Evolutionary conservation across 2,888 invertebrate genomes (phyloP).

Genomic region (Drosophila nr. fundita): DNA sequence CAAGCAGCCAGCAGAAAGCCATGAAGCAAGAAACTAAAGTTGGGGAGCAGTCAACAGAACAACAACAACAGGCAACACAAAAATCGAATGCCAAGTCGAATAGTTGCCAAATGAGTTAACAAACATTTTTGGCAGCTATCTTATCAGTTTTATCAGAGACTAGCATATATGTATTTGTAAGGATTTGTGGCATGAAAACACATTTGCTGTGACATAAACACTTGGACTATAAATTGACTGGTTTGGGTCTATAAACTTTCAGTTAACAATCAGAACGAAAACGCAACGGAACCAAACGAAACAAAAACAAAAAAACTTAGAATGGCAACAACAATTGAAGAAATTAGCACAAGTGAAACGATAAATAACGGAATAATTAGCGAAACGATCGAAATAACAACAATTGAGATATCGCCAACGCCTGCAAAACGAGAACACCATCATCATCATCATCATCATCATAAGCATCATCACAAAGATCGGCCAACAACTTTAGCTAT

Average conservation of each 20-base stretch:
- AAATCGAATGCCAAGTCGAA: slow-evolving; percentile 49
- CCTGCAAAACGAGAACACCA: slow-evolving; percentile 36
- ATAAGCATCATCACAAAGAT: slow-evolving; percentile 40
- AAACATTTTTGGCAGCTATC: slow-evolving; percentile 48
- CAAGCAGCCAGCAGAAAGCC: background rate
- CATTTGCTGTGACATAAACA: slow-evolving; percentile 72
- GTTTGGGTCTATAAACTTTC: slow-evolving; percentile 37
- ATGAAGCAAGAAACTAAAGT: slow-evolving; percentile 13
- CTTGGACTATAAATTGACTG: slow-evolving; percentile 59
- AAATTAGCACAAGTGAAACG: slow-evolving; percentile 51
- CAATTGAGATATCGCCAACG: slow-evolving; percentile 34
- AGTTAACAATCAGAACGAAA: slow-evolving; percentile 50
- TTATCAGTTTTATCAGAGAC: slow-evolving; percentile 46
- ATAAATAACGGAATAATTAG: slow-evolving; percentile 36
- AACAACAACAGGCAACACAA: slow-evolving; percentile 9
- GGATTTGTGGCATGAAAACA: slow-evolving; percentile 71
- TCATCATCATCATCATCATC: slow-evolving; percentile 42
- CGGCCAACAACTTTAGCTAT: slow-evolving; percentile 31
- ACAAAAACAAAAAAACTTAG: background rate
- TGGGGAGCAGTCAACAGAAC: slow-evolving; percentile 9
- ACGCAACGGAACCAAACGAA: slow-evolving; percentile 16
- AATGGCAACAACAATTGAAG: slow-evolving; percentile 56
- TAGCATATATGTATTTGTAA: slow-evolving; percentile 28
- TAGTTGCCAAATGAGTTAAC: slow-evolving; percentile 62
- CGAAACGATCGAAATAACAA: slow-evolving; percentile 43